Evolutionary conservation across 2,888 invertebrate genomes (phyloP), one percentile per base, ranked within the genome.

Genomic region (Globia sparganii): DNA sequence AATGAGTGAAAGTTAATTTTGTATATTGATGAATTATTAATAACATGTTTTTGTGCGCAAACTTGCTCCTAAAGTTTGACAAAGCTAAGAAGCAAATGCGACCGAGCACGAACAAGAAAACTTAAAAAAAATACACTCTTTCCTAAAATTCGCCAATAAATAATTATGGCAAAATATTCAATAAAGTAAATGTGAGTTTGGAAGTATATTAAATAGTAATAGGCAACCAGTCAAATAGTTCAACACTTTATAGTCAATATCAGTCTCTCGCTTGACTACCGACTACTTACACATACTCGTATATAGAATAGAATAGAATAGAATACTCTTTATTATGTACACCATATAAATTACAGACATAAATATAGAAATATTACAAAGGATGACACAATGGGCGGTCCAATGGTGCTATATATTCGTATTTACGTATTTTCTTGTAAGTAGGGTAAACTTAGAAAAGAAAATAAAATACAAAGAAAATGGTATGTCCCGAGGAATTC

Each of bases 401-500:
- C n/a, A n/a, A n/a, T n/a, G n/a, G n/a, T n/a, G n/a, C n/a, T n/a
- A n/a, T n/a, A n/a, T n/a, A n/a, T n/a, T n/a, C n/a, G n/a, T n/a
- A n/a, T n/a, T n/a, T n/a, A n/a, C n/a, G n/a, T 49, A 78, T 61
- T 43, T 43, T 15, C 43, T 43, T 43, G 43, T 43, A 43, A 15
- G 43, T 15, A 43, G 43, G 15, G 0, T 43, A 43, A 13, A 43
- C 43, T 15, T 43, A 15, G 43, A 43, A 13, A 70, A 64, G 15
- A 66, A 46, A 61, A 72, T 62, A 66, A 46, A 61, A 72, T 62
- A 58, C 31, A 40, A 66, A 43, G 61, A 31, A 62, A 72, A 70
- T 65, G 62, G 75, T 83, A 66, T n/a, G 53, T 61, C 53, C 18
- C 15, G 37, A 25, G 34, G 21, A 61, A 79, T 75, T 83, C 72